phyloP scores from a whole-genome alignment of 2,888 invertebrate species.

The Lithophane semibrunnea region DNA sequence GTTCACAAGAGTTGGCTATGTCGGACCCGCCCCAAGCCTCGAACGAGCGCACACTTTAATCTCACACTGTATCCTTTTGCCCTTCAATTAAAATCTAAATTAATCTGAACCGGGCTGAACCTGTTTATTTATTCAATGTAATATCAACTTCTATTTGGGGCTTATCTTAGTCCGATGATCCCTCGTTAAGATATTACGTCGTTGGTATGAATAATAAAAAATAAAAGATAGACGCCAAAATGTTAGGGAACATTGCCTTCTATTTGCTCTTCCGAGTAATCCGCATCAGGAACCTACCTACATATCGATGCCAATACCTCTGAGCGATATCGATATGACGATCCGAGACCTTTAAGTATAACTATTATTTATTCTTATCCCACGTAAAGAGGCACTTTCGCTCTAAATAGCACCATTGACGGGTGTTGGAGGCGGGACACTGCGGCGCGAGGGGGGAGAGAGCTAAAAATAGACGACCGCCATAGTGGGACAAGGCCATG shows the following conservation, averaged over 20 bases:
- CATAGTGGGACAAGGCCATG: slow-evolving; percentile 86
- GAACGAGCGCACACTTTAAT: slow-evolving; percentile 41
- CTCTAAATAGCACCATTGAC: slow-evolving; percentile 87
- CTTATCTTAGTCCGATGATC: slow-evolving; percentile 26
- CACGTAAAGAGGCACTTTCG: slow-evolving; percentile 70
- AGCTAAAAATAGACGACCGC: slow-evolving; percentile 87
- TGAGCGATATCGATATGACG: slow-evolving; percentile 31
- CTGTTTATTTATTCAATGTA: slow-evolving; percentile 56
- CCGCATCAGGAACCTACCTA: slow-evolving; percentile 25
- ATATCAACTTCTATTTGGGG: slow-evolving; percentile 41
- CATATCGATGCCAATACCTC: slow-evolving; percentile 14
- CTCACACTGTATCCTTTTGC: slow-evolving; percentile 29
- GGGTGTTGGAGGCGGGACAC: slow-evolving; percentile 71
- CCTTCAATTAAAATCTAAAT: slow-evolving; percentile 61
- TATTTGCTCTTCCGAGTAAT: slow-evolving; percentile 38
- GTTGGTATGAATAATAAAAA: slow-evolving; percentile 28
- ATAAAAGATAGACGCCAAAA: slow-evolving; percentile 37
- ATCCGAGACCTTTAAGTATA: slow-evolving; percentile 53
- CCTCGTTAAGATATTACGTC: slow-evolving; percentile 33
- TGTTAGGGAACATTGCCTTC: slow-evolving; percentile 4
- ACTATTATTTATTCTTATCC: slow-evolving; percentile 66
- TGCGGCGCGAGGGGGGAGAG: slow-evolving; percentile 71
- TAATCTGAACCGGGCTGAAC: slow-evolving; percentile 41
- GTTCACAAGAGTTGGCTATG: slow-evolving; percentile 32
- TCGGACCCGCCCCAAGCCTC: slow-evolving; percentile 13